Evolutionary conservation across 2,797 vertebrate species (phyloP), one percentile per base, ranked within the genome.

Genomic region (Lateolabrax maculatus): DNA sequence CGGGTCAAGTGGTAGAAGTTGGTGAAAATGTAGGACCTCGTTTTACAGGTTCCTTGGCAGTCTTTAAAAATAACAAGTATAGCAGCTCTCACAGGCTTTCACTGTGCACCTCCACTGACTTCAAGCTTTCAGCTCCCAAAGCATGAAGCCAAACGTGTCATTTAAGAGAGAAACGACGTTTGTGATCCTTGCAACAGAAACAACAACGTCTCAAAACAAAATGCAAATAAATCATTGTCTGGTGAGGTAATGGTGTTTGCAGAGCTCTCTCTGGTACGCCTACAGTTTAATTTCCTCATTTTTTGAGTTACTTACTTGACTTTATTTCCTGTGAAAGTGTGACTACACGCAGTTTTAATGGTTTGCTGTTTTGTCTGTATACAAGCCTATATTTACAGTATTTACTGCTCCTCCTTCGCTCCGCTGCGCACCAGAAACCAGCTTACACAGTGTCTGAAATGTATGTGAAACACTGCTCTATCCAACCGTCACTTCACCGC

Each of bases 101-200:
- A 21, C 6, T 18, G 27, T 15, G 60, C 27, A 39, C 41, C 16
- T 52, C 23, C 21, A 25, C 2, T 29, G 27, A 70, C 36, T 51
- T 12, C 9, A 56, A 27, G 34, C 37, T 36, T 23, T 15, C 65
- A 56, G 19, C 43, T 19, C 18, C 9, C 29, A n/a, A 6, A 43
- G 5, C 55, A n/a, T 34, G 5, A 37, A 58, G n/a, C 18, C 31
- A 70, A 37, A 76, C 5, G 5, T 75, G 66, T 67, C 8, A 55
- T 56, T 51, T 4, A 0, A 37, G 3, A 63, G 29, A 53, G 49
- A 66, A 64, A 57, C 27, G 46, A 25, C 23, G 23, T 63, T 52
- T 65, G 39, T 53, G 1, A 31, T 6, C 2, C 6, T 3, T 23
- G 9, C 49, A 43, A 57, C 12, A 21, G n/a, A 46, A 43, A 51